Conservation (phyloP, 2,888 invertebrate genomes). For the Julus scanicus region DNA sequence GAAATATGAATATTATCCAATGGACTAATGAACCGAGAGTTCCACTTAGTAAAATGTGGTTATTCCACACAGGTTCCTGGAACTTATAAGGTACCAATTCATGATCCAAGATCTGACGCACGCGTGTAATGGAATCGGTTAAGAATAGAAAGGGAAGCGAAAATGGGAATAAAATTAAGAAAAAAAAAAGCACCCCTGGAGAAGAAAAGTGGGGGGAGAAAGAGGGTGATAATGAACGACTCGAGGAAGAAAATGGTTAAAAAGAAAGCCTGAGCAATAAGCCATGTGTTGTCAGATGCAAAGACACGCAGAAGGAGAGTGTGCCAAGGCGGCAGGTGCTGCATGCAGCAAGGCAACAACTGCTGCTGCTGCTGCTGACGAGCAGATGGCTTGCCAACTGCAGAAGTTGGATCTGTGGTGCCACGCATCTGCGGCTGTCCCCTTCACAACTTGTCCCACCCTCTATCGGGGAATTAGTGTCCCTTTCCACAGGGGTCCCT, state of each 20-base stretch:
- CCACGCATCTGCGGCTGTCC: background rate
- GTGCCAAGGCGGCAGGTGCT: conserved; percentile 19
- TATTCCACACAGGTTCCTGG: no score
- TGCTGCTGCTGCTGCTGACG: conserved; percentile 9
- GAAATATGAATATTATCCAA: no score
- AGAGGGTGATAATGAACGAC: conserved; percentile 28
- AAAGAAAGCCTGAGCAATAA: conserved; percentile 32
- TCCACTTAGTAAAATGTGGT: no score
- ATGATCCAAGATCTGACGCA: no score
- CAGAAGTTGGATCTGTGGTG: conserved; percentile 8
- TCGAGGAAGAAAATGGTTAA: conserved; percentile 2
- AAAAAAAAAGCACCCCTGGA: background rate
- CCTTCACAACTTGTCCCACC: conserved; percentile 19
- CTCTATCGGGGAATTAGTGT: background rate
- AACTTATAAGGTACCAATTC: no score
- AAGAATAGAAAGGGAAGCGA: conserved; percentile 10
- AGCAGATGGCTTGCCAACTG: background rate
- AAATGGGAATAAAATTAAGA: conserved; percentile 32
- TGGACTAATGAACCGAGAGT: no score
- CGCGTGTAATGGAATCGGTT: conserved; percentile 23
- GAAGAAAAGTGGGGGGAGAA: background rate
- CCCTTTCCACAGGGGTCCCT: background rate
- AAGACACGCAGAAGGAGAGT: conserved; percentile 21
- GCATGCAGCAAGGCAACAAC: conserved; percentile 28
- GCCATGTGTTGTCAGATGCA: conserved; percentile 33